phyloP scores from a whole-genome alignment of 2,888 invertebrate species.

The Cephus pulcher region DNA sequence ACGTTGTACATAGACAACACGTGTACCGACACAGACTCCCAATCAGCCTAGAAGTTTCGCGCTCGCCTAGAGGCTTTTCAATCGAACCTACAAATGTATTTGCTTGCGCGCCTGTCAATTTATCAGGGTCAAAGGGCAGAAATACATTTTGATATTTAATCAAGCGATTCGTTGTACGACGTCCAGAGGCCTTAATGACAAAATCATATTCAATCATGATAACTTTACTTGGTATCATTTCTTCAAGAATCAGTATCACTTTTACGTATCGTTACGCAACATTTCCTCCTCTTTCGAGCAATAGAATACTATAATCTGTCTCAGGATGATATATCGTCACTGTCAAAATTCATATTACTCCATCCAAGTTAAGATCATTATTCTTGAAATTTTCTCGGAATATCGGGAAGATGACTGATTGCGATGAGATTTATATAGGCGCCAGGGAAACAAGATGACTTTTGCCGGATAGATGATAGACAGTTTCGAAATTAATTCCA shows the following conservation, averaged over 20 bases:
- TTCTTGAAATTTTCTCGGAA: background rate
- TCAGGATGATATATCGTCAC: background rate
- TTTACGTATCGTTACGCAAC: no score
- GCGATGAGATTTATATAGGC: background rate
- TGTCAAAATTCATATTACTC: slow-evolving; percentile 6
- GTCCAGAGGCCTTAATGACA: background rate
- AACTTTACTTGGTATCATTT: no score
- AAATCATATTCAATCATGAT: background rate
- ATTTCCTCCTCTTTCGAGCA: background rate
- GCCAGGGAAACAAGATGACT: background rate
- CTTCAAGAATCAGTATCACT: no score
- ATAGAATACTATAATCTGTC: background rate
- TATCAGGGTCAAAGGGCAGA: background rate
- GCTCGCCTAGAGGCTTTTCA: no score
- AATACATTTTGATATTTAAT: background rate
- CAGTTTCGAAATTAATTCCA: background rate
- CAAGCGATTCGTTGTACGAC: background rate
- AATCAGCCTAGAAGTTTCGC: background rate
- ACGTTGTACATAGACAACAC: background rate
- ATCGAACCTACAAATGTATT: no score
- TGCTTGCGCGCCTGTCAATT: background rate
- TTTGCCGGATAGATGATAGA: background rate
- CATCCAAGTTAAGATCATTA: background rate
- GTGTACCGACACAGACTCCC: background rate
- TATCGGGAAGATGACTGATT: background rate